Evolutionary conservation across 2,113 vertebrate species (phyloP).

Genomic region (Siniperca knerii): DNA sequence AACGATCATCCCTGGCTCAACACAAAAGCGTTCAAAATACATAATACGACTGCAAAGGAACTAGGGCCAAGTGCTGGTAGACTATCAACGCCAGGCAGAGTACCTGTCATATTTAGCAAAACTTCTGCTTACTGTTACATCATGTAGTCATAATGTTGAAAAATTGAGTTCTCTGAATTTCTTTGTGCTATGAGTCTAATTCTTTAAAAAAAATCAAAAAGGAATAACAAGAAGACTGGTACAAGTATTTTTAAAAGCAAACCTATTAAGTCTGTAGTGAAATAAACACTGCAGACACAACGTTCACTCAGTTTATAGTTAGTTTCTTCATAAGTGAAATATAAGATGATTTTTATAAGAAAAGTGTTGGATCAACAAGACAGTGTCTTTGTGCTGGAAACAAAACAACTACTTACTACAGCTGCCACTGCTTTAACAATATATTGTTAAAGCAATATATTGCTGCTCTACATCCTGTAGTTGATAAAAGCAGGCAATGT

Average conservation of each 20-base stretch:
- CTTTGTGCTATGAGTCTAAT: not conserved
- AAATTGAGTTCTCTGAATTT: not conserved
- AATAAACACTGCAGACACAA: not conserved
- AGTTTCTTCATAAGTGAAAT: not conserved
- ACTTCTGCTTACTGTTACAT: not conserved
- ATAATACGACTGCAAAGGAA: not conserved
- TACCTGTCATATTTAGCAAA: not conserved
- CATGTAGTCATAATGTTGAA: not conserved
- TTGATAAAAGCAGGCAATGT: conserved; percentile 14
- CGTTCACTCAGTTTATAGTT: not conserved
- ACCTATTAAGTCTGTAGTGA: not conserved
- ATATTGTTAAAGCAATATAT: not conserved
- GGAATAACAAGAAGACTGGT: not conserved
- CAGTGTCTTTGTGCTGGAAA: not conserved
- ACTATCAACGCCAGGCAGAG: not conserved
- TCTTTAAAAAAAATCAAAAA: not conserved
- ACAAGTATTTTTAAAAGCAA: not conserved
- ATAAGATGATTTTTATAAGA: not conserved
- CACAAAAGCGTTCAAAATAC: not conserved
- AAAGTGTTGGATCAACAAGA: not conserved
- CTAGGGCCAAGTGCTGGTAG: conserved; percentile 8
- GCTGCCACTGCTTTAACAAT: no score
- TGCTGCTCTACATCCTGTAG: conserved; percentile 3
- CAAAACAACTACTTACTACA: not conserved
- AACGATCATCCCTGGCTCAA: not conserved